Evolutionary conservation across 2,888 invertebrate genomes (phyloP), one percentile per base, ranked within the genome.

Genomic region (Cetonia aurata): DNA sequence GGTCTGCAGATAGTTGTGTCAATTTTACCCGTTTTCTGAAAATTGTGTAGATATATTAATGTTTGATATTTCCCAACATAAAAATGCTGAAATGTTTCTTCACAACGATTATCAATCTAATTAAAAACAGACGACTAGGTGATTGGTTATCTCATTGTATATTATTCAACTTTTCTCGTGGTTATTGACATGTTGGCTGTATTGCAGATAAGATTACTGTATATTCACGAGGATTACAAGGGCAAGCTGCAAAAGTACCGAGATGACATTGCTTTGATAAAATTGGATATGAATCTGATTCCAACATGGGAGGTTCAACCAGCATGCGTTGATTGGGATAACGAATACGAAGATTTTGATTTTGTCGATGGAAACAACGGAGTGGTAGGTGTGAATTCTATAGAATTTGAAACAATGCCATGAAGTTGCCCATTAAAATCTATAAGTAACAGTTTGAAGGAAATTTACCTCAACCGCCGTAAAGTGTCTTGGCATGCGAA

Each of bases 201-300:
- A 12, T 42, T 42, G n/a, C 31, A 80, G 80, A 50, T 81, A 19
- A 62, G 71, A 17, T 33, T 74, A 50, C 76, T 80, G 19, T 66
- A 73, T 19, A 67, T 77, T 13, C 74, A 76, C 57, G 42, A 55
- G 13, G 68, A 74, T 25, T 82, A 80, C 60, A 71, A 62, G 56
- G 81, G 80, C 15, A 72, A 66, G 10, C 25, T 62, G 15, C 77
- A 75, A 6, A 74, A 76, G 12, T 83, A 77, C 62, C 57, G 69
- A 4, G 73, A 74, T 12, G 85, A 85, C 74, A 80, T 84, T 48
- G 83, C 83, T 0, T 56, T 84, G 10, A 44, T 84, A 8, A 72
- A 80, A 15, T 65, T 83, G 12, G 74, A 76, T 50, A 74, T 74
- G 19, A 62, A 71, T 10, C 79, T 85, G 46, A 71, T 66, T 12